Evolutionary conservation across 2,888 invertebrate genomes (phyloP).

Genomic region (Drosophila planitibia): DNA sequence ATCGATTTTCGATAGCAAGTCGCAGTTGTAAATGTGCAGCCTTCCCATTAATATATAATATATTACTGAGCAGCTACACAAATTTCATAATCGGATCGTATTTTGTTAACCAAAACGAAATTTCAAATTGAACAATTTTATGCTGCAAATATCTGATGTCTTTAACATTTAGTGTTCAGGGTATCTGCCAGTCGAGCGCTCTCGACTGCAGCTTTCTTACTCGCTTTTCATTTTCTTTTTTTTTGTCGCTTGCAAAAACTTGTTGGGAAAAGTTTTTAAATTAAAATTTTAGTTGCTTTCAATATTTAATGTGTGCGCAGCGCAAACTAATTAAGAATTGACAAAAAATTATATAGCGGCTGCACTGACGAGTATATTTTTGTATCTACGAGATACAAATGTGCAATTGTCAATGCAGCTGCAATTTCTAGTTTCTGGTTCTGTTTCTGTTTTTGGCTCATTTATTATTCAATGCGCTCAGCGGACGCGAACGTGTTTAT

Average conservation of each 20-base stretch:
- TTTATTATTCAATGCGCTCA: conserved; percentile 61
- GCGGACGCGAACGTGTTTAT: conserved; percentile 54
- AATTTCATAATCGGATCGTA: background rate
- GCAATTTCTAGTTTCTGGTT: conserved; percentile 11
- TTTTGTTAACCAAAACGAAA: background rate
- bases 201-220: background rate
- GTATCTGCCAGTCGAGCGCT: background rate
- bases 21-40: too few species aligned
- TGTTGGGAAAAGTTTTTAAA: conserved; percentile 52
- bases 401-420: conserved; percentile 22
- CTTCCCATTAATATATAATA: background rate
- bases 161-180: background rate
- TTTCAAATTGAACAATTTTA: background rate
- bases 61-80: background rate
- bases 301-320: conserved; percentile 58
- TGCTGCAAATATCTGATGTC: background rate
- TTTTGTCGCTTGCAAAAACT: conserved; percentile 17
- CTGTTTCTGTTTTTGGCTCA: conserved; percentile 46
- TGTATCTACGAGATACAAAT: conserved; percentile 45
- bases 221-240: background rate
- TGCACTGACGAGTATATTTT: conserved; percentile 3
- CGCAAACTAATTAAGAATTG: conserved; percentile 62
- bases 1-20: too few species aligned
- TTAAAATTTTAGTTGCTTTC: conserved; percentile 63
- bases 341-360: conserved; percentile 48